Base-by-base conservation (phyloP, 2,888 invertebrate species). In the Strigamia maritima region DNA sequence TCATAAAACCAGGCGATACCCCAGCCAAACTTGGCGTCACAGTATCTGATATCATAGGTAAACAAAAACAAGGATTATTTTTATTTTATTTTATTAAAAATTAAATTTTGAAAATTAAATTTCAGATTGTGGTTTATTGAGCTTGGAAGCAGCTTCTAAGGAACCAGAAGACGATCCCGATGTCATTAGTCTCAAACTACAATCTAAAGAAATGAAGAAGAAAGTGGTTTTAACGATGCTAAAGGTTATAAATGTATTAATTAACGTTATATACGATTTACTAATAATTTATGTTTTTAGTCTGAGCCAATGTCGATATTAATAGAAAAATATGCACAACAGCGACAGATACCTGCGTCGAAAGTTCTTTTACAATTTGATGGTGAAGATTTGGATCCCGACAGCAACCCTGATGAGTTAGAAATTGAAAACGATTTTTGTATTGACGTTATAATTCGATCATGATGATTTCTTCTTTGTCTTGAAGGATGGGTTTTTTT, bases 391-490 rank as follows among this genome's bases (percentile, higher is more conserved):
- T 82, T 89, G 65, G 82, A 85, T 82, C 85, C 87, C 85, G 84
- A 82, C 79, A 83, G 79, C 10, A 89, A 89, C 0, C 84, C 88
- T 0, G 81, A 82, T 10, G 86, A 87, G 0, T 81, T 89, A 38
- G 89, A 88, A 0, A 81, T 90, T 1, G 89, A 89, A 82, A 88
- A 88, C 0, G 90, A 87, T 0, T 89, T 89, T 82, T 89, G 89
- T 81, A 87, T 90, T 44, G 90, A 90, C 80, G 83, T 84, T 26
- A 26, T 70, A 26, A 28, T 70, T 28, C 60, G 60, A 2, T 60
- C 60, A 22, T 60, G 24, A 60, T 19, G 44, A 12, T 16, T 14
- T 14, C 14, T 12, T 16, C 14, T 12, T 14, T 35, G 35, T 8
- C 35, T 2, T 35, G 10, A 6, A 7, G 7, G 31, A 31, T 4